Base-by-base conservation (phyloP, 2,113 vertebrate genomes). In the Sciurus niger region DNA sequence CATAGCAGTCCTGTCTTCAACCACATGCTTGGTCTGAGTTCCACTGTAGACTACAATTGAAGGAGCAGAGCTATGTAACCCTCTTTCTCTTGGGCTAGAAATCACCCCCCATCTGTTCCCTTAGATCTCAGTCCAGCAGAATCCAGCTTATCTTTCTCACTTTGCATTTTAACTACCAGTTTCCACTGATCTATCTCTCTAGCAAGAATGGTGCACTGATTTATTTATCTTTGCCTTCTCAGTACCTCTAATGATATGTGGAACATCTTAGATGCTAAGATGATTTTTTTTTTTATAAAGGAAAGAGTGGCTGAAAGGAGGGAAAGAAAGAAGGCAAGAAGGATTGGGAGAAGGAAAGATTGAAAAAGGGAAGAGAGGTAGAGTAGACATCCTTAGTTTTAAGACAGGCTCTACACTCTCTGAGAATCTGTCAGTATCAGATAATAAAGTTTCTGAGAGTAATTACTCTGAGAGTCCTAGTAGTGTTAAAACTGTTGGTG, bases 211-310 rank as follows among this genome's bases (percentile, higher is more conserved):
- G n/a, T 16, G 1, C 37, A 22, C 37, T 79, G 72, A 63, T 16
- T 96, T 90, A 37, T 63, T 76, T 72, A 51, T 30, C 74, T 91
- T 77, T 63, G 24, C 25, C 10, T 80, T 67, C 40, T 84, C 37
- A 74, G 43, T 73, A 77, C 72, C 67, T 92, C 77, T n/a, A 9
- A 76, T n/a, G 90, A 58, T 67, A 43, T 84, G 25, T 37, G 32
- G 40, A 85, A 8, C 67, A 68, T 83, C n/a, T 94, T 89, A 86
- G 77, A 46, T 70, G 22, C 73, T 48, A 34, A 58, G n/a, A 55
- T 48, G 73, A 65, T 63, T 90, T 87, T 63, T 90, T 86, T 93
- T 86, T 93, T 91, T 51, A 67, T 48, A 74, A 72, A 90, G 73
- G 51, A 58, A 89, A 92, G 10, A 37, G 76, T 37, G 37, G 14